These are phyloP conservation scores for Lepidostoma basale DNA, from an alignment of 1,140 invertebrate genomes.

Conservation along the genomic window DNA sequence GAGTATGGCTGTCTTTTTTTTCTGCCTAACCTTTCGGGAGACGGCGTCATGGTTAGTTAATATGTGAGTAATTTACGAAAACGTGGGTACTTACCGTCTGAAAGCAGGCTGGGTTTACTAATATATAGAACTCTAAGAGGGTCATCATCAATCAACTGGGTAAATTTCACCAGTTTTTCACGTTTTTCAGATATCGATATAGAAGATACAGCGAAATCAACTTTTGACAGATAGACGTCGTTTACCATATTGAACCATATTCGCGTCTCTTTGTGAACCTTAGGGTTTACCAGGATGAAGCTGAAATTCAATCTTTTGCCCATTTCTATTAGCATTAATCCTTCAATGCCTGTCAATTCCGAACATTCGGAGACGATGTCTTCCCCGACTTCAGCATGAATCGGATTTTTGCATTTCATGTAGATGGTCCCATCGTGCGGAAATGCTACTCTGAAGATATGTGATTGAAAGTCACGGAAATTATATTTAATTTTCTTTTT, in stretches of 20 bases:
- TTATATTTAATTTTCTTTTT: background rate
- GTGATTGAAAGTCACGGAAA: slow-evolving; percentile 24
- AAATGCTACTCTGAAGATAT: slow-evolving; percentile 29
- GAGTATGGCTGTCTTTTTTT: too few relatives aligned
- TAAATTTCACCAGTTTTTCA: slow-evolving; percentile 17
- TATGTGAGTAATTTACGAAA: background rate
- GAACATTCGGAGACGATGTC: background rate
- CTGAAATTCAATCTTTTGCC: slow-evolving; percentile 30
- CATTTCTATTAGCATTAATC: slow-evolving; percentile 14
- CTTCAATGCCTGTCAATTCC: slow-evolving; percentile 26
- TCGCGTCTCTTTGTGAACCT: background rate
- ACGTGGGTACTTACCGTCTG: slow-evolving; percentile 1
- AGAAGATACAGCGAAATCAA: slow-evolving; percentile 29
- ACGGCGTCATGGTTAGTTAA: too few relatives aligned
- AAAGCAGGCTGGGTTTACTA: background rate
- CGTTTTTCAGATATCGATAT: slow-evolving; percentile 23
- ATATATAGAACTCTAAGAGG: slow-evolving; percentile 31
- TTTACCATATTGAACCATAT: slow-evolving; percentile 31
- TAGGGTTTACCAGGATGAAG: slow-evolving; percentile 11
- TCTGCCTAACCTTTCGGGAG: too few relatives aligned
- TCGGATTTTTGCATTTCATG: slow-evolving; percentile 15
- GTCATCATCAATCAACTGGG: slow-evolving; percentile 20
- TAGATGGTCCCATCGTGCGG: background rate
- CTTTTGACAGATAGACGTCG: slow-evolving; percentile 17
- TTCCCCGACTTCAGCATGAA: background rate